Base-by-base conservation (phyloP, 1,140 invertebrate species). In the Nephotettix cincticeps region DNA sequence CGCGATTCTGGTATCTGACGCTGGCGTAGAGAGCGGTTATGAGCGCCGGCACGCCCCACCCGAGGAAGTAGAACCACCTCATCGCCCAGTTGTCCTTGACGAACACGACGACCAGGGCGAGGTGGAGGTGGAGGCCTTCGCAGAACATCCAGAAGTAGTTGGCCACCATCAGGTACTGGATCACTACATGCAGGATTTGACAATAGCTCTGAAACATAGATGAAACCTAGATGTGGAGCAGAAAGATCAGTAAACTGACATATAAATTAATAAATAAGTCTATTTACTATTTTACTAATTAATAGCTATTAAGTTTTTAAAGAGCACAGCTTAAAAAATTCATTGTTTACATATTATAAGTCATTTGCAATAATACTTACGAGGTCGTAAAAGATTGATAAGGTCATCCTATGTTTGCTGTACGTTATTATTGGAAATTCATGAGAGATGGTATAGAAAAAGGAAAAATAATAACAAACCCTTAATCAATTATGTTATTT, bases 131-230 rank as follows among this genome's bases (percentile, higher is more conserved):
- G 2, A 89, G 80, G 3, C 86, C 86, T 74, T 86, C 84, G 74
- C 82, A 83, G 75, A 86, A 84, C 82, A 83, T 85, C 87, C 87
- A 89, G 69, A 86, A 81, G 77, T 87, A 88, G 77, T 87, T 88
- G 74, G 84, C 85, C 3, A 86, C 77, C 58, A 87, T 82, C 40
- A 86, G 80, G 75, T 87, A 88, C 70, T 87, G 85, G 1, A 86
- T 81, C 0, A 87, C 30, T 0, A 87, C 79, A 77, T 88, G 87
- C 2, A 88, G 71, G 0, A 80, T 72, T 73, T 83, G 84, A 73
- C 87, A 89, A 71, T 79, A 82, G 0, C 78, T 67, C 86, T 87
- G 79, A 1, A 72, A 67, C n/a, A 67, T n/a, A n/a, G n/a, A 61
- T 2, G 28, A 61, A 25, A 61, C 28, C 4, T 25, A 11, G 21